phyloP scores from a whole-genome alignment of 2,888 invertebrate genomes.

The Aquatica leii region DNA sequence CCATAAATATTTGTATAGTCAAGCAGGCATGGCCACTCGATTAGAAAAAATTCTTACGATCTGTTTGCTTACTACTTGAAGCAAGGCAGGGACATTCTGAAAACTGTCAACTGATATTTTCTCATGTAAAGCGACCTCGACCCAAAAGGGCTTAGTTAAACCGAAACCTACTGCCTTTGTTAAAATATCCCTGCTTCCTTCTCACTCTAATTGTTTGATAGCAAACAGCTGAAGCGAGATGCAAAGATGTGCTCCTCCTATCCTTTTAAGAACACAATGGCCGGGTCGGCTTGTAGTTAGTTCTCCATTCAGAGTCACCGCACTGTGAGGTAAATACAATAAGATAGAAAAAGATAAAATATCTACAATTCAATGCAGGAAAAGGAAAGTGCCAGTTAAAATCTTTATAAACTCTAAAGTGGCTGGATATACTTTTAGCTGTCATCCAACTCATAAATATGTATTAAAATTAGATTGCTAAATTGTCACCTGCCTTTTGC shows the following conservation, averaged over 20 bases:
- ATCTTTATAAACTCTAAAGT: conserved; percentile 46
- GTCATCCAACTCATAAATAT: conserved; percentile 58
- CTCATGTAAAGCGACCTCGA: conserved; percentile 42
- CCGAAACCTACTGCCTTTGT: conserved; percentile 46
- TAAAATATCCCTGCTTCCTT: conserved; percentile 32
- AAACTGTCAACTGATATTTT: conserved; percentile 49
- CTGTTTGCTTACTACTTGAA: conserved; percentile 49
- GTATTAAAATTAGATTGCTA: conserved; percentile 57
- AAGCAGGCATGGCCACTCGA: conserved; percentile 37
- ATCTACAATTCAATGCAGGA: conserved; percentile 31
- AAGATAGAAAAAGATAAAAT: conserved; percentile 36
- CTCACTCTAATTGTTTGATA: conserved; percentile 27
- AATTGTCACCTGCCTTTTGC: conserved; percentile 55
- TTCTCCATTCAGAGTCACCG: conserved; percentile 49
- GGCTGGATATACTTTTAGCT: conserved; percentile 49
- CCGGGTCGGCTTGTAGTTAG: conserved; percentile 49
- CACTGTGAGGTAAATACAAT: conserved; percentile 46
- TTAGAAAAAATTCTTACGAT: conserved; percentile 44
- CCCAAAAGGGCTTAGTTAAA: conserved; percentile 45
- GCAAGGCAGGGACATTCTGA: conserved; percentile 40
- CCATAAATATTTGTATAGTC: conserved; percentile 40
- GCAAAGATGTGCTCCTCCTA: conserved; percentile 47
- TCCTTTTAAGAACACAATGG: conserved; percentile 52
- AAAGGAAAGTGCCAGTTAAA: conserved; percentile 45
- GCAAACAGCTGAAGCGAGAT: conserved; percentile 34